Evolutionary conservation across 2,797 vertebrate species (phyloP).

Genomic region (Catharus ustulatus): DNA sequence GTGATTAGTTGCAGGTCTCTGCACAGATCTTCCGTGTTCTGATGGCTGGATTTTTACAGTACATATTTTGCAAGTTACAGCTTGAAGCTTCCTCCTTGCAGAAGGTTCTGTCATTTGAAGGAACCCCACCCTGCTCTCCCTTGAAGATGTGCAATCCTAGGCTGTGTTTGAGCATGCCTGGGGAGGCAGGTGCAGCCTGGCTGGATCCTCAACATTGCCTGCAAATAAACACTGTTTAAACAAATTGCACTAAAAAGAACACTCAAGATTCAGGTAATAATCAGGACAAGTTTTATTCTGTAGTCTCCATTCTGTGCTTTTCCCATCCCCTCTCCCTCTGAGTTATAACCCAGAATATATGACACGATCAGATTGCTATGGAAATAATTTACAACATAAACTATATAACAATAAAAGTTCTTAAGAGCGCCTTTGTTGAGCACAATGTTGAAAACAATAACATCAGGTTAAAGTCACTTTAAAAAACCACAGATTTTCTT

Average conservation of each 20-base stretch:
- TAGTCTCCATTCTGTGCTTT: background rate
- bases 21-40: conserved; percentile 8
- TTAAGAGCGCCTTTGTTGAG: background rate
- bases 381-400: conserved; percentile 1
- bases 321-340: background rate
- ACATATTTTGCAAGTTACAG: conserved; percentile 68
- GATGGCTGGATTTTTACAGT: conserved; percentile 57
- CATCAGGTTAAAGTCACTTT: background rate
- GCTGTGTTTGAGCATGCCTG: conserved; percentile 17
- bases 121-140: conserved; percentile 54
- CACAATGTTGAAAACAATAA: background rate
- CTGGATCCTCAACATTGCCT: conserved; percentile 35
- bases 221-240: conserved; percentile 56
- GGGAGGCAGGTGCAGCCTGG: conserved; percentile 28
- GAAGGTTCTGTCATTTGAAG: conserved; percentile 55
- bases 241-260: conserved; percentile 45
- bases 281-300: conserved; percentile 8
- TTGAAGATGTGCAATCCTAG: conserved; percentile 54
- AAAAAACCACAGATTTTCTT: background rate
- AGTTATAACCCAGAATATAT: background rate
- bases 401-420: background rate
- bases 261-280: conserved; percentile 33
- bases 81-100: conserved; percentile 64
- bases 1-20: conserved; percentile 23
- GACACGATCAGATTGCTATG: background rate